Base-by-base conservation (phyloP, 2,888 invertebrate species). In the Loripinus fragilis region DNA sequence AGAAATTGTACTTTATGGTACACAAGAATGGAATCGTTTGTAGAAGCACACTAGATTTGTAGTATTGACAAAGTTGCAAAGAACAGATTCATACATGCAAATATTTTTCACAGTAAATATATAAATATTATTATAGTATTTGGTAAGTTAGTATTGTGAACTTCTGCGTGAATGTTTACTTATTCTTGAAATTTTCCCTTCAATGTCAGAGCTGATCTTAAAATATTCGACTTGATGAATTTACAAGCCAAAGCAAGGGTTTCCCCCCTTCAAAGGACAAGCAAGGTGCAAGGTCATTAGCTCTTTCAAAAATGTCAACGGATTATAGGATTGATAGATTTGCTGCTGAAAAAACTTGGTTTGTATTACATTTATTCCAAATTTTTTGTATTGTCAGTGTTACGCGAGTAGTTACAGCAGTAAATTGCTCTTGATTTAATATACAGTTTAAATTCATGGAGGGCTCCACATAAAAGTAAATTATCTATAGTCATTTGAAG, bases 121-220 rank as follows among this genome's bases (percentile, higher is more conserved):
- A 10, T n/a, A 5, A 48, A 17, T 23, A 48, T 23, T 10, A 48
- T 48, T 48, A 20, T 48, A 48, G 20, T 48, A 23, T 10, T 48
- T 12, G 25, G 52, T 52, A 25, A 52, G 52, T 52, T 52, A n/a
- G 25, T 52, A 8, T 52, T 52, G 52, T 52, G 25, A 25, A 52
- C 12, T 25, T 23, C 52, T 52, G 25, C 7, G 48, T 45, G 42
- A 45, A 33, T 33, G 65, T 71, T 78, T 85, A 88, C 88, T 88
- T 86, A 88, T 80, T 84, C 71, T 89, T 86, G 85, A 84, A 80
- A 85, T 76, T 86, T 88, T 86, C 85, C 85, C 87, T 88, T 88
- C 89, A 87, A 89, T 45, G 89, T 90, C 89, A 91, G 91, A 87
- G 87, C 87, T 86, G 88, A 86, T 87, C 86, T 88, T 85, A 85